A percentile compares a stretch with the other conserved stretches of the same genome.
These are phyloP conservation scores for Erpetoichthys calabaricus DNA, from an alignment of 2,797 vertebrate species.

Conservation along the genomic window DNA sequence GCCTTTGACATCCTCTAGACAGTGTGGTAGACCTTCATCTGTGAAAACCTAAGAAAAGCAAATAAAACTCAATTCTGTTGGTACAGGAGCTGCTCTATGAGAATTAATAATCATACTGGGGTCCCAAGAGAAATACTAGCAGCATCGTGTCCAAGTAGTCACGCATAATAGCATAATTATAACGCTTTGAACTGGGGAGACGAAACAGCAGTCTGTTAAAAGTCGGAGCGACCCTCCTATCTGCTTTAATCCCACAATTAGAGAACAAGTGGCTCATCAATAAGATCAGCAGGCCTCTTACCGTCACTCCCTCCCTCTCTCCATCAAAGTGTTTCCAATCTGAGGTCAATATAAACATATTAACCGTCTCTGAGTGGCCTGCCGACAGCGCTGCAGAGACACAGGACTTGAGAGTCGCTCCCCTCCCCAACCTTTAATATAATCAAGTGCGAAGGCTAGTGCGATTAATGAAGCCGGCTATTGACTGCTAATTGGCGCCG, in stretches of 20 bases:
- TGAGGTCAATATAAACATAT: conserved; percentile 53
- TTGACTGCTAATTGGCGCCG: conserved; percentile 75
- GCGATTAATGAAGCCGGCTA: conserved; percentile 75
- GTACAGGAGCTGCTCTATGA: too few species aligned
- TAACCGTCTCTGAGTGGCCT: conserved; percentile 43
- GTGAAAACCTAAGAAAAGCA: too few species aligned
- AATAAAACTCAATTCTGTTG: too few species aligned
- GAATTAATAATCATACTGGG: too few species aligned
- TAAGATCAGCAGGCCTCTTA: conserved; percentile 14
- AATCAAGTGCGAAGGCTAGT: conserved; percentile 68
- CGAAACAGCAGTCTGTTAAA: background rate
- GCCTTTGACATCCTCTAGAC: too few species aligned
- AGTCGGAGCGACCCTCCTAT: background rate
- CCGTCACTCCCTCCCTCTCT: conserved; percentile 18
- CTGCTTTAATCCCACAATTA: background rate
- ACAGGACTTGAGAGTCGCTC: conserved; percentile 48
- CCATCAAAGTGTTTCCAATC: conserved; percentile 29
- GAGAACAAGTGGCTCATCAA: background rate
- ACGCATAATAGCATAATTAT: background rate
- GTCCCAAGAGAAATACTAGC: too few species aligned
- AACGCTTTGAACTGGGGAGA: background rate
- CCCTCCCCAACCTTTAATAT: conserved; percentile 47
- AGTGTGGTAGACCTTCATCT: too few species aligned
- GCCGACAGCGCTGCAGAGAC: conserved; percentile 55
- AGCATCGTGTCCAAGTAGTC: too few species aligned